These are phyloP conservation scores for Nothocercus julius DNA, from an alignment of 2,113 vertebrate genomes.

Conservation along the genomic window DNA sequence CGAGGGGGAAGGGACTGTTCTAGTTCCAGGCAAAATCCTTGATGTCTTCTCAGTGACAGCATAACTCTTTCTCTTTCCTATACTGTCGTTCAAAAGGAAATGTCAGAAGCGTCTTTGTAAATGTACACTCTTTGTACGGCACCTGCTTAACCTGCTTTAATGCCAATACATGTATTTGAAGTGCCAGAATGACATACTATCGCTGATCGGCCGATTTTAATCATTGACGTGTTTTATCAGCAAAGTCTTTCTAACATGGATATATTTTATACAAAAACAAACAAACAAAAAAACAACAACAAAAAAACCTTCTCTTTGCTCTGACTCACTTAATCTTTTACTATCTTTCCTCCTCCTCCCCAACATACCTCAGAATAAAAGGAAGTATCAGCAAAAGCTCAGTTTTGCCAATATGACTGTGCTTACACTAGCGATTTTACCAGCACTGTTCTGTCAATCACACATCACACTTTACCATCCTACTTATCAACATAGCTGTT, in stretches of 20 bases:
- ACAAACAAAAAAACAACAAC: not conserved
- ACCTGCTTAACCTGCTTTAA: not conserved
- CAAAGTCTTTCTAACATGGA: not conserved
- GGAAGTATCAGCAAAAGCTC: not conserved
- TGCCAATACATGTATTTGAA: not conserved
- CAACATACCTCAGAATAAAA: not conserved
- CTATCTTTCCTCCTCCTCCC: not conserved
- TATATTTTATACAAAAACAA: not conserved
- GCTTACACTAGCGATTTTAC: constrained; percentile 13
- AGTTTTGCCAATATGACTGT: not conserved
- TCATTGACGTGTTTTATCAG: not conserved
- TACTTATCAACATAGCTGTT: constrained; percentile 43
- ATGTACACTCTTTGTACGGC: not conserved
- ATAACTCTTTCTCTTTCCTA: not conserved
- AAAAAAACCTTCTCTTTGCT: not conserved
- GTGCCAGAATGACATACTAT: not conserved
- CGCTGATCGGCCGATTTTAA: rapidly evolving
- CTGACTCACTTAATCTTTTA: not conserved
- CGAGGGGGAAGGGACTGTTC: not conserved
- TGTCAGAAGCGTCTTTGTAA: not conserved
- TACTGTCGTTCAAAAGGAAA: not conserved
- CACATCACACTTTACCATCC: constrained; percentile 33
- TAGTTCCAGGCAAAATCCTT: not conserved
- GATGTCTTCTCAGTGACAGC: not conserved
- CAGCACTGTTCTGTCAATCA: constrained; percentile 50